phyloP scores from a whole-genome alignment of 2,797 vertebrate genomes.

The Moxostoma hubbsi region DNA sequence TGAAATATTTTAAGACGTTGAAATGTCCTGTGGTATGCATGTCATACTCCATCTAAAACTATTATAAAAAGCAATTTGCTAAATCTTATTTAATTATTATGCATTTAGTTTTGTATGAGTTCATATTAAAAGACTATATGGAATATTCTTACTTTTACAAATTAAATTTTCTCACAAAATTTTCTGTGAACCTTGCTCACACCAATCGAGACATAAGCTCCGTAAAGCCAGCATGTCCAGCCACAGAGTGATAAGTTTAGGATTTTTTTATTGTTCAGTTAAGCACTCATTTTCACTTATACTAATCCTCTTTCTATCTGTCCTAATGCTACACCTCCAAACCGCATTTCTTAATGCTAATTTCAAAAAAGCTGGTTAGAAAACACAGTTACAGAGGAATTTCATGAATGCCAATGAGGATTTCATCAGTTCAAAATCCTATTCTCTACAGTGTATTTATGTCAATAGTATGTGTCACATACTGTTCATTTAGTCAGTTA shows the following conservation, averaged over 20 bases:
- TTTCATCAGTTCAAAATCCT: constrained; percentile 1
- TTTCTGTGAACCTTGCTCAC: no score
- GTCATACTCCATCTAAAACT: no score
- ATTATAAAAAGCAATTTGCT: no score
- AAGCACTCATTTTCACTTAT: neutral
- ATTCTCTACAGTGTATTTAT: constrained; percentile 27
- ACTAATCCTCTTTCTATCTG: neutral
- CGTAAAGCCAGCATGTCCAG: neutral
- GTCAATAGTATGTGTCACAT: neutral
- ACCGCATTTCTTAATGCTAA: neutral
- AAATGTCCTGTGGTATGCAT: no score
- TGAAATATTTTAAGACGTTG: no score
- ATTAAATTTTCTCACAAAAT: no score
- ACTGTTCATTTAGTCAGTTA: neutral
- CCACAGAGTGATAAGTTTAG: neutral
- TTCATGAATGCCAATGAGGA: neutral
- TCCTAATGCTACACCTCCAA: neutral
- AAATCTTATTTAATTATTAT: no score
- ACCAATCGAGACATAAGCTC: no score
- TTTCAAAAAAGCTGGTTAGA: neutral
- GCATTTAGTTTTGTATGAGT: no score
- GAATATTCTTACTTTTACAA: no score
- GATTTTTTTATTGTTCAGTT: constrained; percentile 22
- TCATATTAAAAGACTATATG: no score
- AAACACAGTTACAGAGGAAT: neutral